Base-by-base conservation (phyloP, 2,113 vertebrate genomes). In the Oncorhynchus nerka region DNA sequence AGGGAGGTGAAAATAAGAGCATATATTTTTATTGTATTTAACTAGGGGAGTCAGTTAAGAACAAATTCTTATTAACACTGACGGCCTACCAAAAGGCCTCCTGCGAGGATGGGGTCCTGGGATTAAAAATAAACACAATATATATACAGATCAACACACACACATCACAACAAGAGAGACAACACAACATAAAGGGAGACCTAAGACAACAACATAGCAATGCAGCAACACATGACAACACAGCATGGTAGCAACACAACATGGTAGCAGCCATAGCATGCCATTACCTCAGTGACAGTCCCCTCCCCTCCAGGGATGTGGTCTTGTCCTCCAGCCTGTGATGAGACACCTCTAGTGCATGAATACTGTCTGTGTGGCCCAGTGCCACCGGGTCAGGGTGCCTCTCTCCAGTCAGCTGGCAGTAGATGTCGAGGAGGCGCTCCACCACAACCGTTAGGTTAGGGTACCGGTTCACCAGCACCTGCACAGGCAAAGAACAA, bases 391-490 rank as follows among this genome's bases (percentile, higher is more conserved):
- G 59, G 48, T 77, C 75, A 9, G 85, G 81, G 85, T 96, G 96
- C 73, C 92, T 95, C 65, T 96, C 95, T 64, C 96, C 96, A 0
- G 93, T 95, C 75, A 99, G 95, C 76, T 97, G 92, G 75, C 94
- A 92, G 86, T 96, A 99, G 86, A 99, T 98, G 57, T 97, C 96
- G 79, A 99, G 88, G 57, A 99, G 93, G 66, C 94, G 94, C 70
- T 97, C 95, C 4, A 88, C 78, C 80, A 95, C 95, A 76, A 92
- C 71, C 1, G 89, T 75, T 69, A 99, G 90, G 70, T 48, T 91
- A 0, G 96, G 92, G 67, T 93, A 96, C 77, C 88, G 93, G 45
- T 81, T 94, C 55, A 94, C 86, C 64, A 99, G 89, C 70, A 99
- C 90, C 98, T 99, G 75, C 51, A 76, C 19, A 66, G 3, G 77